Evolutionary conservation across 92 coral and sea anemone species (phyloP).

Genomic region (Paragorgia papillata): DNA sequence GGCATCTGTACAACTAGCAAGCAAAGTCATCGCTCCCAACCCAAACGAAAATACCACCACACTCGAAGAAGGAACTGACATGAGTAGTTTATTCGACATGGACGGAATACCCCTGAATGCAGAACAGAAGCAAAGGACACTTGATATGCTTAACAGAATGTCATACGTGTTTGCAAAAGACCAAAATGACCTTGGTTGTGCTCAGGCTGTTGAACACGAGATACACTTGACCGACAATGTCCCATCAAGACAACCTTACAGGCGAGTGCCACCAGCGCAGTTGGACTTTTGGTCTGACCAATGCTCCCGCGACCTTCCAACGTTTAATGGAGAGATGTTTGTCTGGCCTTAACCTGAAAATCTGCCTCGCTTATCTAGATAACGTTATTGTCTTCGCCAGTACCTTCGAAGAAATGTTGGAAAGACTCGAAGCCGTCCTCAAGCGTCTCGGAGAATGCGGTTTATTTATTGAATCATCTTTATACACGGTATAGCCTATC

Average conservation of each 20-base stretch:
- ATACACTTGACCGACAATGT: conserved; percentile 12
- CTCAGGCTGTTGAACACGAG: conserved; percentile 15
- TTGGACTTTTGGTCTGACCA: not conserved
- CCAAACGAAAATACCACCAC: not conserved
- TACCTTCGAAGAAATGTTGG: conserved; percentile 43
- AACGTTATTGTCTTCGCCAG: conserved; percentile 48
- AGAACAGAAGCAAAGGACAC: conserved; percentile 23
- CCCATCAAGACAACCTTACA: not conserved
- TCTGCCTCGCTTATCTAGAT: conserved; percentile 40
- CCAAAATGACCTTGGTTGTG: conserved; percentile 26
- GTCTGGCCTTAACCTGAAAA: conserved; percentile 4
- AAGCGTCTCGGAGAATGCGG: conserved; percentile 39
- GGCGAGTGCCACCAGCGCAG: conserved; percentile 10
- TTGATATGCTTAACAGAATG: conserved; percentile 39
- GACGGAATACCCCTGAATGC: conserved; percentile 10
- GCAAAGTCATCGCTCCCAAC: too few species aligned
- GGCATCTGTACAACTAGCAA: conserved; percentile 7
- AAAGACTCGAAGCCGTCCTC: conserved; percentile 48
- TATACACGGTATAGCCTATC: too few species aligned
- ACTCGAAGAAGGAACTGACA: not conserved
- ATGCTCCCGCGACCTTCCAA: conserved; percentile 57
- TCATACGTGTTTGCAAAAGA: conserved; percentile 28
- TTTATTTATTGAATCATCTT: too few species aligned
- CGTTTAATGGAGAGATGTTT: conserved; percentile 20
- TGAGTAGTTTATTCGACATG: conserved; percentile 22